Base-by-base conservation (phyloP, 2,888 invertebrate species). In the Desoria tigrina region DNA sequence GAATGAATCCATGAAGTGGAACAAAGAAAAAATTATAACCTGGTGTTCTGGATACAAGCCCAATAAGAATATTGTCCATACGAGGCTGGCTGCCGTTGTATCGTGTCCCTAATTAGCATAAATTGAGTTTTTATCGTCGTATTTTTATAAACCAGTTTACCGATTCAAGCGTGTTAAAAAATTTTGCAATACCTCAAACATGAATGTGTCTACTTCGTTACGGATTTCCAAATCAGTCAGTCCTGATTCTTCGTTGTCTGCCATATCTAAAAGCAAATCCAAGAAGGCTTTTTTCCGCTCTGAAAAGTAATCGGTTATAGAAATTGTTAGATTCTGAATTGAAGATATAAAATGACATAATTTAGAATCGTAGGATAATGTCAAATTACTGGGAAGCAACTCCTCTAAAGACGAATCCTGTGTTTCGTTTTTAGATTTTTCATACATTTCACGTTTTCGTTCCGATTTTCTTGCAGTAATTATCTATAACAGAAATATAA, bases 21-120 rank as follows among this genome's bases (percentile, higher is more conserved):
- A n/a, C n/a, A n/a, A n/a, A n/a, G n/a, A n/a, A n/a, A n/a, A n/a
- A 32, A 7, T 32, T 32, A 32, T 57, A 16, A 42, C 24, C 16
- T 63, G 54, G 42, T 54, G 24, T 23, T 66, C 53, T 18, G 66
- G 66, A 58, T 66, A n/a, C 6, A 18, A 27, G 14, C 58, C 50
- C 18, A 66, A 24, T 4, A 61, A 45, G n/a, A 59, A 54, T 14
- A 69, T 11, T 1, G 64, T 53, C 66, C 66, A 69, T 1, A 28
- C 59, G 24, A 71, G 14, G 49, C 56, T 68, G 2, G 66, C 62
- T 23, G 59, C 68, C 9, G 70, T 70, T 16, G 70, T 70, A 32
- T 70, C 70, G 26, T 70, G 70, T 16, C 70, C 70, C 70, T 11
- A 32, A 32, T 7, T 23, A n/a, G n/a, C n/a, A n/a, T n/a, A n/a